phyloP scores from a whole-genome alignment of 2,888 invertebrate genomes.

The Torymus aiolomorphi region DNA sequence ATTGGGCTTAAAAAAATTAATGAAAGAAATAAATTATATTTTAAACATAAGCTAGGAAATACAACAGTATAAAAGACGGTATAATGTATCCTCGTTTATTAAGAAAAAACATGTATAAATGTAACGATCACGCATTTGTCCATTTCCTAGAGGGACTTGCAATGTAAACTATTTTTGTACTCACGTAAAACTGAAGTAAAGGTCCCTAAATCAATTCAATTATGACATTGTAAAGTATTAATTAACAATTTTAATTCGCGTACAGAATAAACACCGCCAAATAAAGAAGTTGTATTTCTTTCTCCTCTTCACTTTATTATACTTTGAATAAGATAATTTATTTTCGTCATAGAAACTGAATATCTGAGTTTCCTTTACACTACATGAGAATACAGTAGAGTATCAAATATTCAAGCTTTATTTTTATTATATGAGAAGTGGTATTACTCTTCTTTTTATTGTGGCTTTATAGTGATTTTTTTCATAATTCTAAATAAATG shows the following conservation, averaged over 20 bases:
- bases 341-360: constrained; percentile 13
- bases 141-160: constrained; percentile 33
- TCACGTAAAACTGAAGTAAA: constrained; percentile 52
- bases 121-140: constrained; percentile 57
- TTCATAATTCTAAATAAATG: constrained; percentile 2
- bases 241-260: constrained; percentile 52
- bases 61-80: constrained; percentile 54
- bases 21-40: constrained; percentile 50
- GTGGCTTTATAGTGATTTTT: constrained; percentile 40
- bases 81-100: constrained; percentile 57
- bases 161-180: constrained; percentile 59
- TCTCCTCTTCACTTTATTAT: constrained; percentile 18
- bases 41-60: constrained; percentile 50
- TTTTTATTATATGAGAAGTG: constrained; percentile 21
- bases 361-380: constrained; percentile 29
- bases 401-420: constrained; percentile 47
- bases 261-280: constrained; percentile 55
- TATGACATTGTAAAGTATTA: constrained; percentile 55
- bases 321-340: constrained; percentile 22
- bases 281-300: constrained; percentile 43
- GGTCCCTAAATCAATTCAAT: constrained; percentile 54
- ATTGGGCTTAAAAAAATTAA: constrained; percentile 37
- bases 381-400: constrained; percentile 31
- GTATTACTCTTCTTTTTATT: constrained; percentile 19
- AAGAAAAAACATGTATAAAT: constrained; percentile 58